Evolutionary conservation across 2,113 vertebrate genomes (phyloP), one percentile per base, ranked within the genome.

Genomic region (Budorcas taxicolor): DNA sequence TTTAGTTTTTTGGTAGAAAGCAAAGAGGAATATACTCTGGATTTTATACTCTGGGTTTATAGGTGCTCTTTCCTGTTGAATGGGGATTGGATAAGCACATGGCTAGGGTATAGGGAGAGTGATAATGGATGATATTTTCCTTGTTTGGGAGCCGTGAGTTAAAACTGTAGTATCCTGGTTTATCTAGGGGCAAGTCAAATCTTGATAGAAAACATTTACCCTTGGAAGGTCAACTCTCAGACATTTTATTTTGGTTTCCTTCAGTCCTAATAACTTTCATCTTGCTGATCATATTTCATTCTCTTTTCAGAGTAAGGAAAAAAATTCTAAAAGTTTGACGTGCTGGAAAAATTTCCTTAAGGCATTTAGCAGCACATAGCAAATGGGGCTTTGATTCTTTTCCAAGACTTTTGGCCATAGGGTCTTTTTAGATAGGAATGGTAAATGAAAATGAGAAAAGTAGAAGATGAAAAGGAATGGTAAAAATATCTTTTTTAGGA

Each of bases 361-460:
- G 97, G 94, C 91, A 64, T 78, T 87, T 93, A 93, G 57, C 84
- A n/a, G 45, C 53, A 43, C 90, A 85, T 12, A 86, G 82, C 74
- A 97, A 96, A 94, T 87, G 78, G 88, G 52, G 40, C 84, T 96
- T 97, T 94, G 84, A 96, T 92, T 96, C 74, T 93, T 76, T 90
- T 81, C 90, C 74, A 90, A 81, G 87, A 95, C 80, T 87, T 94
- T 88, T 93, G 78, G 81, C 94, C 85, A 29, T 47, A 50, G 62
- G 78, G 23, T 71, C 55, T 83, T 96, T 96, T 87, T 50, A 95
- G 67, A 90, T 71, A 83, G 67, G 85, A 80, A 55, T 78, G 36
- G 82, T 86, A 91, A 88, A 82, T 85, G 91, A 93, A 97, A 93
- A 95, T 91, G 86, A 92, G 52, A 50, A 40, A 84, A 91, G 78